phyloP scores from a whole-genome alignment of 2,113 vertebrate genomes.

The Mandrillus leucophaeus region DNA sequence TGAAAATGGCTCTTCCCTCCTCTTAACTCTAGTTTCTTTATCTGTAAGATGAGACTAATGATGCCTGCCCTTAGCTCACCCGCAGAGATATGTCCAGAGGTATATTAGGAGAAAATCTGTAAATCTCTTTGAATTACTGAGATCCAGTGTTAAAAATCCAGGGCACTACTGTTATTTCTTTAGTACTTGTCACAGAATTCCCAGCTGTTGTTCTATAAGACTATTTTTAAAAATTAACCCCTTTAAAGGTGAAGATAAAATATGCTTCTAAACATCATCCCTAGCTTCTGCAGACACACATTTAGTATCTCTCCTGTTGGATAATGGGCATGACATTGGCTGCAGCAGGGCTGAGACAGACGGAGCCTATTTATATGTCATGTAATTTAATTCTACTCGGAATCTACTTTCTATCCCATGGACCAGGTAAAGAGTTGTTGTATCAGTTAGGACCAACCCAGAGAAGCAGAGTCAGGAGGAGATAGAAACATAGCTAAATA shows the following conservation, averaged over 20 bases:
- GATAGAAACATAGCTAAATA: neutral
- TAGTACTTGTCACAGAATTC: conserved; percentile 31
- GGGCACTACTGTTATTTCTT: conserved; percentile 4
- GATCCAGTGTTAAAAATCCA: neutral
- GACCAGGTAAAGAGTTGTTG: neutral
- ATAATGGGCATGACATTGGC: neutral
- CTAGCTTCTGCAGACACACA: neutral
- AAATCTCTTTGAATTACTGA: conserved; percentile 36
- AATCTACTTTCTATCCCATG: neutral
- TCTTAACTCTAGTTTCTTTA: conserved; percentile 7
- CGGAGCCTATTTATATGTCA: neutral
- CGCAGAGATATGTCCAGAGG: neutral
- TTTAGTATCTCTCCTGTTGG: neutral
- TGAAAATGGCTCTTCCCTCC: neutral
- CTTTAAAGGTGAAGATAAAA: conserved; percentile 10
- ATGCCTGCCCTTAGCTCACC: neutral
- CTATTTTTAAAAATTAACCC: neutral
- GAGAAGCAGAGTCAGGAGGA: neutral
- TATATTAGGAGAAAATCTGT: conserved; percentile 21
- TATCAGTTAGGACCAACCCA: neutral
- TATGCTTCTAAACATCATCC: neutral
- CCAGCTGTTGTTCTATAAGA: neutral
- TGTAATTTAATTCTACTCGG: neutral
- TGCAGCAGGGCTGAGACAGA: neutral
- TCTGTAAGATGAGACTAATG: neutral